A percentile compares a stretch with the other conserved stretches of the same genome.
Evolutionary conservation across 2,888 invertebrate genomes (phyloP).

Genomic region (Parochlus steinenii): DNA sequence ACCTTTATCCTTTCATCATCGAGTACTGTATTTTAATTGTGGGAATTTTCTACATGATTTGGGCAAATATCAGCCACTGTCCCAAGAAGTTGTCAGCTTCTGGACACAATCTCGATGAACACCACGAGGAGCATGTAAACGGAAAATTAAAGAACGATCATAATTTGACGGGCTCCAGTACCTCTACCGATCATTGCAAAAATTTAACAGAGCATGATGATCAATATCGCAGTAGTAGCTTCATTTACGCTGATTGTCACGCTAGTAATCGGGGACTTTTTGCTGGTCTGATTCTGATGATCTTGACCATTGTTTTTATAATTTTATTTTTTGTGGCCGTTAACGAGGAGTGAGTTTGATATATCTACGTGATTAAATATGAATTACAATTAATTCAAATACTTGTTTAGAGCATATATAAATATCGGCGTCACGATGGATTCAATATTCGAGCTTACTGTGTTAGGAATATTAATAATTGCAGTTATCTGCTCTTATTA

Average conservation of each 20-base stretch:
- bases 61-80: conserved; percentile 53
- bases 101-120: conserved; percentile 18
- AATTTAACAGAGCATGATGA: conserved; percentile 31
- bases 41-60: conserved; percentile 52
- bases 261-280: conserved; percentile 61
- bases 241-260: conserved; percentile 56
- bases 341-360: conserved; percentile 31
- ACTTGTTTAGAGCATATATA: conserved; percentile 31
- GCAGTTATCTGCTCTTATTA: conserved; percentile 41
- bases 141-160: neutral
- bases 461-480: conserved; percentile 40
- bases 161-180: neutral
- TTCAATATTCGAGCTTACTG: conserved; percentile 34
- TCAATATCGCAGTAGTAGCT: conserved; percentile 37
- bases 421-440: conserved; percentile 35
- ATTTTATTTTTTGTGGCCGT: conserved; percentile 42
- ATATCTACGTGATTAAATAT: conserved; percentile 4
- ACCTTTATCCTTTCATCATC: conserved; percentile 64
- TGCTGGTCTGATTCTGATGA: conserved; percentile 34
- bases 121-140: conserved; percentile 21
- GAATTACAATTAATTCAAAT: conserved; percentile 10
- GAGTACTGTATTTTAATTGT: conserved; percentile 65
- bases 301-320: conserved; percentile 38
- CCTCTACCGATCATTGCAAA: conserved; percentile 10
- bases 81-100: conserved; percentile 19